Conservation (phyloP, 2,888 invertebrate species). For the Caenorhabditis angaria region DNA sequence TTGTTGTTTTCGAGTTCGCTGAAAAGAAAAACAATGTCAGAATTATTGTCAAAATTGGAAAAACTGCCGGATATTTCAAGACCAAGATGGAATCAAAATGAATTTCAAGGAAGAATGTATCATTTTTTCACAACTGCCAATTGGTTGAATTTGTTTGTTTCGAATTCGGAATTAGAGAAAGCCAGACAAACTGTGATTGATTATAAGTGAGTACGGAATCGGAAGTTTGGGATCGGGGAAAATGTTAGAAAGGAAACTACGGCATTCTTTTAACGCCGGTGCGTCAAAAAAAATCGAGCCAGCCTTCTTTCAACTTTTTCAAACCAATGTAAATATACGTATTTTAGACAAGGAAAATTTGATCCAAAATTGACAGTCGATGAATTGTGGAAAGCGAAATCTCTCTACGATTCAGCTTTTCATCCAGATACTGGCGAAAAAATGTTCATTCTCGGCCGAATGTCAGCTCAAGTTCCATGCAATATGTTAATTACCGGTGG, state of each 20-base stretch:
- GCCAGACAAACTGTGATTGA: slow-evolving; percentile 82
- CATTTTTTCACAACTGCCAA: slow-evolving; percentile 93
- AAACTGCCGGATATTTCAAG: slow-evolving; percentile 66
- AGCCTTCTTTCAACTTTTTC: no score
- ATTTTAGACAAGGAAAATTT: slow-evolving; percentile 74
- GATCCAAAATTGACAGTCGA: slow-evolving; percentile 80
- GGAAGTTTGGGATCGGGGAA: background rate
- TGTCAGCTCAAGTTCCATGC: slow-evolving; percentile 95
- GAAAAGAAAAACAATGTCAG: slow-evolving; percentile 9
- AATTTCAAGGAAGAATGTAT: slow-evolving; percentile 79
- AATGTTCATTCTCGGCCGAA: slow-evolving; percentile 88
- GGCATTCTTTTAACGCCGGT: no score
- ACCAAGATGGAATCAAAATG: slow-evolving; percentile 85
- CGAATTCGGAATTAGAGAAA: slow-evolving; percentile 80
- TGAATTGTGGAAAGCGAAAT: slow-evolving; percentile 88
- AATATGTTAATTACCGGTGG: slow-evolving; percentile 95
- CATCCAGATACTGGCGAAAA: slow-evolving; percentile 98
- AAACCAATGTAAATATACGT: background rate
- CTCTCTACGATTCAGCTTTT: slow-evolving; percentile 93
- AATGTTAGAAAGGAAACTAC: no score
- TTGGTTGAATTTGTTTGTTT: slow-evolving; percentile 86
- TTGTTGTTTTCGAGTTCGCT: background rate
- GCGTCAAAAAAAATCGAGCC: no score
- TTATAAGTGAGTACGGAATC: slow-evolving; percentile 77
- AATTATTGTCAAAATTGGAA: slow-evolving; percentile 26